Percentiles rank a stretch among this genome's conserved stretches.
phyloP scores from a whole-genome alignment of 2,113 vertebrate species.

The Rhinoderma darwinii region DNA sequence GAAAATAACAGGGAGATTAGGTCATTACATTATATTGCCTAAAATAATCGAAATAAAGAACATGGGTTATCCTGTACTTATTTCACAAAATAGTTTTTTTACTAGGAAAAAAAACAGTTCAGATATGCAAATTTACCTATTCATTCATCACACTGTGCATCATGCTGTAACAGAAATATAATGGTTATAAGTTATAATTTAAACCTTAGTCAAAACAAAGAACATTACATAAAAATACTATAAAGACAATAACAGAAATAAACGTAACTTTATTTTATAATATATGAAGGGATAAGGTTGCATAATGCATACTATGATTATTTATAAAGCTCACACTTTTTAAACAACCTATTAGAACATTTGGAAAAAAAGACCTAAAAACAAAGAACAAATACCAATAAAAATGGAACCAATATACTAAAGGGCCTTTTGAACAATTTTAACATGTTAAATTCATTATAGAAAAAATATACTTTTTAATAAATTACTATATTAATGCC shows the following conservation, averaged over 20 bases:
- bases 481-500: not conserved
- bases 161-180: not conserved
- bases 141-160: not conserved
- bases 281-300: not conserved
- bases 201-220: not conserved
- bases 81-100: not conserved
- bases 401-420: too few species aligned
- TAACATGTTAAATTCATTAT: not conserved
- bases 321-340: too few species aligned
- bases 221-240: not conserved
- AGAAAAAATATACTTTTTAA: not conserved
- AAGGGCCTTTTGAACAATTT: not conserved
- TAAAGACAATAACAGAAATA: not conserved
- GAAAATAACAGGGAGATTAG: conserved; percentile 44
- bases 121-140: not conserved
- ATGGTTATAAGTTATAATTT: not conserved
- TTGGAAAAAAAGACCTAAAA: too few species aligned
- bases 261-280: not conserved
- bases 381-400: too few species aligned
- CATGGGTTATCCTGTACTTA: not conserved
- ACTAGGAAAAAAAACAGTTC: not conserved
- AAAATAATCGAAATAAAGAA: not conserved
- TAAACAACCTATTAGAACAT: too few species aligned
- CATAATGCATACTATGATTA: too few species aligned
- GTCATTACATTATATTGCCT: conserved; percentile 3